Evolutionary conservation across 2,888 invertebrate species (phyloP).

Genomic region (Acanthosepion lycidas): DNA sequence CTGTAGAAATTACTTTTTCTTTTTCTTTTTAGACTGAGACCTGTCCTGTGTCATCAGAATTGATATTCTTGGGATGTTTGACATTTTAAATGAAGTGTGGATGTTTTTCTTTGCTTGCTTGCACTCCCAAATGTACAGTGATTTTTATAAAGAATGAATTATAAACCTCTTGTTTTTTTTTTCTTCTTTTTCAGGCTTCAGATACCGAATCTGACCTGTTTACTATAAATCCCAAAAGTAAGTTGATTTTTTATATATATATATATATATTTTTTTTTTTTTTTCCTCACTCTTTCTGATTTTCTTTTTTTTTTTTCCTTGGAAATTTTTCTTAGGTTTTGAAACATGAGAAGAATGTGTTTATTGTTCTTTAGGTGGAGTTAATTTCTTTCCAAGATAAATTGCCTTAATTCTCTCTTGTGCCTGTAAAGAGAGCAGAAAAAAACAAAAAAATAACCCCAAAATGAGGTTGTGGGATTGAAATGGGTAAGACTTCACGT

Average conservation of each 20-base stretch:
- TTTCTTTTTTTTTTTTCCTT: no score
- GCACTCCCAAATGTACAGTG: neutral
- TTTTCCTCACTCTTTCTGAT: neutral
- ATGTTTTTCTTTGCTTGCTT: neutral
- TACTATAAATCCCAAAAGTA: conserved; percentile 42
- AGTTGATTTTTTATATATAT: neutral
- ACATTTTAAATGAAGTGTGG: conserved; percentile 10
- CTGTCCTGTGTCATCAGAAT: neutral
- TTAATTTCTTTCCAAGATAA: conserved; percentile 11
- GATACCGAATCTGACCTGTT: conserved; percentile 44
- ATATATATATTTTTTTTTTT: neutral
- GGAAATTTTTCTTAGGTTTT: neutral
- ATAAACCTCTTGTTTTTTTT: neutral
- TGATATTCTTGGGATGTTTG: conserved; percentile 12
- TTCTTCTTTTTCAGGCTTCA: neutral
- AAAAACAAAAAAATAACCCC: neutral
- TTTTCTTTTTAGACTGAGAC: neutral
- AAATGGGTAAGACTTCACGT: no score
- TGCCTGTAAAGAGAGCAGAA: neutral
- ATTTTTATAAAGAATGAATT: neutral
- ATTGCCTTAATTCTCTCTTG: neutral
- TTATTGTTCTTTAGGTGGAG: conserved; percentile 23
- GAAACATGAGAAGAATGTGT: neutral
- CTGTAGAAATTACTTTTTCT: neutral
- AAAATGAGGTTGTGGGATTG: neutral